phyloP scores from a whole-genome alignment of 35 echinoderm and acorn worm species.

The Heliocidaris tuberculata region DNA sequence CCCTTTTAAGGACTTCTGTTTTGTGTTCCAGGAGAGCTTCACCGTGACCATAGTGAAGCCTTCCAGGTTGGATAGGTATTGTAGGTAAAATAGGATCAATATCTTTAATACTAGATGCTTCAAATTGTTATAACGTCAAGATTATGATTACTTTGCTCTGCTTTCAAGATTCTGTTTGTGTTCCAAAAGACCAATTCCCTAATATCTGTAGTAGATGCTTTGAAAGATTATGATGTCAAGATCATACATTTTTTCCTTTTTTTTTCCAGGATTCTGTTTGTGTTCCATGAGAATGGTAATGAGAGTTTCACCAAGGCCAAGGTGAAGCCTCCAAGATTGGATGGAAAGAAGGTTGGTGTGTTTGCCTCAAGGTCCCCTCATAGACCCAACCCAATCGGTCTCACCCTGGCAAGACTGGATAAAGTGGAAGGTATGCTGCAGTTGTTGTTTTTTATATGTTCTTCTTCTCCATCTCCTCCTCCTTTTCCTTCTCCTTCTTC shows the following conservation, averaged over 20 bases:
- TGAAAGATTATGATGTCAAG: no score
- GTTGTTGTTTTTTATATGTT: no score
- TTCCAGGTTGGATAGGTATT: constrained; percentile 73
- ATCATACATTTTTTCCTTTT: background rate
- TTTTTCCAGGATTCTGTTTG: constrained; percentile 76
- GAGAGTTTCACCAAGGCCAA: constrained; percentile 88
- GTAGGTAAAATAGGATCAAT: no score
- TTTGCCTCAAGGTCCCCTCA: constrained; percentile 93
- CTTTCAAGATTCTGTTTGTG: no score
- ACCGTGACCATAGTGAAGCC: constrained; percentile 94
- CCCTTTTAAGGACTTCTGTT: constrained; percentile 71
- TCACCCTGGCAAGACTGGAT: constrained; percentile 89
- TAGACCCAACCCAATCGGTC: constrained; percentile 92
- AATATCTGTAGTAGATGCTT: no score
- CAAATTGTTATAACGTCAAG: no score
- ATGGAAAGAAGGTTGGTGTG: constrained; percentile 90
- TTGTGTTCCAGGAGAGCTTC: constrained; percentile 79
- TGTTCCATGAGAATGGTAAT: constrained; percentile 86
- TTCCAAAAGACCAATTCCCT: no score
- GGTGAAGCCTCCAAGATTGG: constrained; percentile 90
- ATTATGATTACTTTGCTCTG: no score
- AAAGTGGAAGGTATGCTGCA: constrained; percentile 72
- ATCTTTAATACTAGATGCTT: no score
- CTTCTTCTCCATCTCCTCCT: background rate
- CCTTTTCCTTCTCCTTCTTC: no score